These are phyloP conservation scores for Tachysurus vachellii DNA, from an alignment of 2,113 vertebrate species.

Conservation along the genomic window DNA sequence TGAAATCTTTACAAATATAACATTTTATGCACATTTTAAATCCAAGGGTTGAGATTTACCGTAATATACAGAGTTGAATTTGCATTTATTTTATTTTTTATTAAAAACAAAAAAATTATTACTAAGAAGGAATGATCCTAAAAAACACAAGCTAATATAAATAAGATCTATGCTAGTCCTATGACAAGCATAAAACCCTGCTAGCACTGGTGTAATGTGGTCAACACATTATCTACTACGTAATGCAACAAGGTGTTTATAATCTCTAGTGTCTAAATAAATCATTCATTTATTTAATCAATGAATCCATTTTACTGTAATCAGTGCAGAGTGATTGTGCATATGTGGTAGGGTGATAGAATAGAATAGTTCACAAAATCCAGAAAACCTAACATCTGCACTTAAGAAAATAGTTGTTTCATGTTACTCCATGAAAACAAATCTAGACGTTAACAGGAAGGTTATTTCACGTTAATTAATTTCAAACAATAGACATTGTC, in stretches of 20 bases:
- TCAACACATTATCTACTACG: not conserved
- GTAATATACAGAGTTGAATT: not conserved
- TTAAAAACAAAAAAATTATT: too few relatives aligned
- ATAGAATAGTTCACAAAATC: not conserved
- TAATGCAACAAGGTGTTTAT: not conserved
- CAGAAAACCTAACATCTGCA: not conserved
- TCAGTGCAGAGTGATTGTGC: not conserved
- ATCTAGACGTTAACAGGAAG: not conserved
- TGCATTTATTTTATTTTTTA: not conserved
- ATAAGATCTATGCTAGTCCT: not conserved
- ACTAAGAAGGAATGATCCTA: not conserved
- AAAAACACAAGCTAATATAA: not conserved
- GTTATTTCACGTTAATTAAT: not conserved
- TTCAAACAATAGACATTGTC: constrained; percentile 4
- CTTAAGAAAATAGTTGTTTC: not conserved
- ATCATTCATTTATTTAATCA: not conserved
- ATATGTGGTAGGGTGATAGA: not conserved
- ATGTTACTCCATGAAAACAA: not conserved
- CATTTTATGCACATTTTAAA: not conserved
- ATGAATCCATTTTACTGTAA: not conserved
- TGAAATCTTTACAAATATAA: not conserved
- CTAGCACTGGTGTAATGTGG: not conserved
- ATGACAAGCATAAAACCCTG: not conserved
- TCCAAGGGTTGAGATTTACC: not conserved
- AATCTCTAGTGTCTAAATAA: not conserved